Percentiles rank a stretch among this genome's conserved stretches.
Evolutionary conservation across 2,797 vertebrate genomes (phyloP).

Genomic region (Lerista edwardsae): DNA sequence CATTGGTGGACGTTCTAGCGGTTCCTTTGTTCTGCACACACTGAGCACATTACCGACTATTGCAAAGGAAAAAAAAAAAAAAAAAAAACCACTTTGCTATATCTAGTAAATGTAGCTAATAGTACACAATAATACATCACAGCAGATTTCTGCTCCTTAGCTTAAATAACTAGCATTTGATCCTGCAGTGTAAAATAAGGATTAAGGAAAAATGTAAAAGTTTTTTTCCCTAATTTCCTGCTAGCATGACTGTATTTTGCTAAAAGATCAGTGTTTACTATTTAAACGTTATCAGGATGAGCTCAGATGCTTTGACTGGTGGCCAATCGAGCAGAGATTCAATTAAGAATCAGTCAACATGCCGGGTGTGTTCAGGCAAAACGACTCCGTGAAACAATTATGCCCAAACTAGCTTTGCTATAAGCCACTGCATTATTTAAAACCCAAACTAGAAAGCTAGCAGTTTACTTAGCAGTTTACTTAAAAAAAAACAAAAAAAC

Average conservation of each 20-base stretch:
- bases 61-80: neutral
- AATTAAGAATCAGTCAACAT: conserved; percentile 22
- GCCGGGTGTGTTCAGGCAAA: neutral
- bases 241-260: neutral
- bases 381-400: conserved; percentile 24
- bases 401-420: conserved; percentile 11
- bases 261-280: neutral
- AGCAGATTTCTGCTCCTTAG: too few relatives aligned
- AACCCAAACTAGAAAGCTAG: conserved; percentile 29
- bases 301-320: neutral
- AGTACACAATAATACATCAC: too few relatives aligned
- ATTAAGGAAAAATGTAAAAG: neutral
- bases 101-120: too few relatives aligned
- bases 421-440: conserved; percentile 12
- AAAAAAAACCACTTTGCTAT: too few relatives aligned
- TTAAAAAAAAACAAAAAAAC: conserved; percentile 13
- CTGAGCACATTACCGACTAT: neutral
- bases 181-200: neutral
- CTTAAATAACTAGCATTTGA: neutral
- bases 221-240: conserved; percentile 12
- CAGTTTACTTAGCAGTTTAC: conserved; percentile 16
- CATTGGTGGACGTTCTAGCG: neutral
- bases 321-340: conserved; percentile 22
- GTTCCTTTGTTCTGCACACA: neutral
- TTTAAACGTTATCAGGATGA: conserved; percentile 7